phyloP scores from a whole-genome alignment of 1,140 invertebrate species.

The Yoshiicerus persimilis region DNA sequence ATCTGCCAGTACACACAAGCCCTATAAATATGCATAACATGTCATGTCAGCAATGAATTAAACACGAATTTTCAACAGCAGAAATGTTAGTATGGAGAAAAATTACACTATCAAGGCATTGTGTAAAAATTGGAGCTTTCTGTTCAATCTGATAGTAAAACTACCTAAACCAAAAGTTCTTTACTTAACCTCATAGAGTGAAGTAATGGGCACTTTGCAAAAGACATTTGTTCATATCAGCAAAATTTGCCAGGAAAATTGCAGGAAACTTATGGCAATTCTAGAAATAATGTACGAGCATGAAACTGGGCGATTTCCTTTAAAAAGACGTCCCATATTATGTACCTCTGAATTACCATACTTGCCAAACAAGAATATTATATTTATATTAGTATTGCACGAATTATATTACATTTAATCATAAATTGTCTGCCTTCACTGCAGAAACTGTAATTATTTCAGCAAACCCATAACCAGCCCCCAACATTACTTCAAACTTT shows the following conservation, averaged over 20 bases:
- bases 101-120: background rate
- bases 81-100: background rate
- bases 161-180: background rate
- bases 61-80: background rate
- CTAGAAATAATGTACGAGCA: background rate
- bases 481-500: background rate
- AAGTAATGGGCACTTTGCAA: background rate
- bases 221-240: constrained; percentile 14
- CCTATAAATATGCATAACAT: background rate
- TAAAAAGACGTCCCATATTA: background rate
- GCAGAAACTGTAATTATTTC: background rate
- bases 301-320: background rate
- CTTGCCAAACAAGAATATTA: background rate
- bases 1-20: background rate
- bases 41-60: background rate
- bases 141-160: background rate
- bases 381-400: background rate
- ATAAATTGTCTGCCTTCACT: background rate
- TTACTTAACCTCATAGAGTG: background rate
- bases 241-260: constrained; percentile 12
- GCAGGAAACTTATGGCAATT: background rate
- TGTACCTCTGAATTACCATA: background rate
- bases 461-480: background rate
- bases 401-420: constrained; percentile 19
- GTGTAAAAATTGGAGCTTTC: background rate